These are phyloP conservation scores for Chrysodeixis includens DNA, from an alignment of 2,888 invertebrate genomes.

Conservation along the genomic window DNA sequence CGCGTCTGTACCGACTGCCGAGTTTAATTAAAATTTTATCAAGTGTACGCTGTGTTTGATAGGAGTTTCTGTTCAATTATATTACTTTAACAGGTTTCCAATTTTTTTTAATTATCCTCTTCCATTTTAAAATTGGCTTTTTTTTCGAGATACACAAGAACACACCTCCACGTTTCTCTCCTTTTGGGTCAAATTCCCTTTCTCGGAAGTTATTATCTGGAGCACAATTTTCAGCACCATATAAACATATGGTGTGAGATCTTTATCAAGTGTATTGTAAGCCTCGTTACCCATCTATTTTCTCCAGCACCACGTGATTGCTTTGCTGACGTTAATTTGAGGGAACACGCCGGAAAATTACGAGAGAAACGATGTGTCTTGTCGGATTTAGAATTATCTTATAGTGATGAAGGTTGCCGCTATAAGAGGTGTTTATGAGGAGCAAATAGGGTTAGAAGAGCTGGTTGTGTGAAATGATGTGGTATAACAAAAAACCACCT, in stretches of 20 bases:
- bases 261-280: constrained; percentile 29
- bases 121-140: too few species aligned
- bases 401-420: constrained; percentile 11
- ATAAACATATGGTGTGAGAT: constrained; percentile 31
- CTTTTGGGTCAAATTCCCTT: too few species aligned
- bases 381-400: constrained; percentile 32
- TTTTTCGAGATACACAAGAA: too few species aligned
- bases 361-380: constrained; percentile 42
- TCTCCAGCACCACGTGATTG: constrained; percentile 59
- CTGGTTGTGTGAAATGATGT: neutral
- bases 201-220: neutral
- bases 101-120: too few species aligned
- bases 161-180: too few species aligned
- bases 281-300: constrained; percentile 58
- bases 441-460: neutral
- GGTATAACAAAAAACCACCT: neutral
- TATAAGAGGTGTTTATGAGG: neutral
- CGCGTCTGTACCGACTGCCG: constrained; percentile 19
- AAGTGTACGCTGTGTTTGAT: constrained; percentile 19
- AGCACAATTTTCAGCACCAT: neutral
- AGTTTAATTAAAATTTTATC: constrained; percentile 48
- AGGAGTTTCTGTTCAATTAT: constrained; percentile 31
- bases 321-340: constrained; percentile 58
- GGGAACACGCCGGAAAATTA: constrained; percentile 65
- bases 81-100: too few species aligned